Percentiles rank a stretch among this genome's conserved stretches.
Conservation (phyloP, 2,113 vertebrate genomes). For the Paracanthobrama guichenoti region DNA sequence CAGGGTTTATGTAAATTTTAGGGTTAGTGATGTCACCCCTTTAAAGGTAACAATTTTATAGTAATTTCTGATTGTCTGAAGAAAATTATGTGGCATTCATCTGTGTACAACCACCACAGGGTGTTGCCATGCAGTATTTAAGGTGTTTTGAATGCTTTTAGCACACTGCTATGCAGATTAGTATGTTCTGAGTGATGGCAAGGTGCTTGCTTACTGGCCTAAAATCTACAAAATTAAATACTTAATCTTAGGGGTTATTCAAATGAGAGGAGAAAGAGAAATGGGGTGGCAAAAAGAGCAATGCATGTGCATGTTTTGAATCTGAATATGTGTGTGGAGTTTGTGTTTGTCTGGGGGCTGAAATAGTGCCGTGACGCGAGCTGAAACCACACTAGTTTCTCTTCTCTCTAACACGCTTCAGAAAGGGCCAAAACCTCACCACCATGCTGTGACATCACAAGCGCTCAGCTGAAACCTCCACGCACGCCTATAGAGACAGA, state of each 20-base stretch:
- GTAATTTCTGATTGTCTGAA: neutral
- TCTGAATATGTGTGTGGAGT: constrained; percentile 3
- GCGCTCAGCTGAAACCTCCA: constrained; percentile 56
- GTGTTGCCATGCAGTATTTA: neutral
- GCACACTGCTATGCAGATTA: neutral
- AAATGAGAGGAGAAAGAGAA: neutral
- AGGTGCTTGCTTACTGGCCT: neutral
- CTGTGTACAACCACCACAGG: neutral
- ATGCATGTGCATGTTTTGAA: constrained; percentile 15
- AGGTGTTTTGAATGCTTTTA: neutral
- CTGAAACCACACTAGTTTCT: constrained; percentile 67
- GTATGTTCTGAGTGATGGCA: neutral
- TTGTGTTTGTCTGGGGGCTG: constrained; percentile 40
- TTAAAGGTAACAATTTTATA: neutral
- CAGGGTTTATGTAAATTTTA: too few species aligned
- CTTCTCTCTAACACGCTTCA: constrained; percentile 68
- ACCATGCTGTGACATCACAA: constrained; percentile 62
- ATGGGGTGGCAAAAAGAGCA: neutral
- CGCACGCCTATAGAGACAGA: constrained; percentile 45
- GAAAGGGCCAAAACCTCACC: constrained; percentile 68
- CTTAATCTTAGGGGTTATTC: neutral
- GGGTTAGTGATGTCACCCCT: too few species aligned
- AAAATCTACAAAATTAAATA: neutral
- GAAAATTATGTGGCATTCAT: neutral
- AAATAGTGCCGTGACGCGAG: constrained; percentile 39